phyloP scores from a whole-genome alignment of 2,888 invertebrate genomes.

The Drosophila villosipedis region DNA sequence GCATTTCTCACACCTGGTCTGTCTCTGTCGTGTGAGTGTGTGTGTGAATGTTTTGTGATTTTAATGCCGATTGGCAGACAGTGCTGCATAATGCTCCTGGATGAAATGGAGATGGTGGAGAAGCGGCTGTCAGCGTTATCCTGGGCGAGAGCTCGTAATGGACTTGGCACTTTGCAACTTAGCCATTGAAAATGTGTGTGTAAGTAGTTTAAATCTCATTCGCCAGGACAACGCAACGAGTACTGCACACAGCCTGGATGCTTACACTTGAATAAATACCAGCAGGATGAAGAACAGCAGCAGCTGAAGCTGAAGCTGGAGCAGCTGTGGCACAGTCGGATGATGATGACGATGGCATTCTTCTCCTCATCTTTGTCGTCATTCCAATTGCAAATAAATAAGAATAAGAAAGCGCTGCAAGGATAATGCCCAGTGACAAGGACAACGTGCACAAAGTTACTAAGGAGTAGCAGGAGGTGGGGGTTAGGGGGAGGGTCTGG shows the following conservation, averaged over 20 bases:
- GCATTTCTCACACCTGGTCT: constrained; percentile 27
- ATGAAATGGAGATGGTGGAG: background rate
- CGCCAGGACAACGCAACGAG: constrained; percentile 38
- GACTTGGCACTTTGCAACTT: constrained; percentile 79
- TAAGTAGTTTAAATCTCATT: constrained; percentile 81
- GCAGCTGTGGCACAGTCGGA: constrained; percentile 33
- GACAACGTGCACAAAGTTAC: constrained; percentile 62
- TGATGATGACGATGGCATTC: constrained; percentile 60
- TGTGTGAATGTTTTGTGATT: constrained; percentile 71
- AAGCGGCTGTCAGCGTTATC: constrained; percentile 61
- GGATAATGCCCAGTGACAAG: constrained; percentile 59
- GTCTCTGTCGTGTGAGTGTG: background rate
- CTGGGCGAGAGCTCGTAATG: constrained; percentile 65
- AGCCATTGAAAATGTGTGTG: constrained; percentile 79
- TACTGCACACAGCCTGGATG: constrained; percentile 49
- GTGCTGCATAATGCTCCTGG: constrained; percentile 40
- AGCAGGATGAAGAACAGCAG: constrained; percentile 35
- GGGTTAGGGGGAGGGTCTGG: background rate
- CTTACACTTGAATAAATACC: constrained; percentile 80
- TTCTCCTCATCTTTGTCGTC: constrained; percentile 42
- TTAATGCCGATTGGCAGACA: constrained; percentile 76
- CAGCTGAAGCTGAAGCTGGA: constrained; percentile 2
- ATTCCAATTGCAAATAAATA: constrained; percentile 80
- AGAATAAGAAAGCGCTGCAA: constrained; percentile 73
- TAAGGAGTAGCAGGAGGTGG: constrained; percentile 2